Base-by-base conservation (phyloP, 2,888 invertebrate species). In the Diadegma fenestrale region DNA sequence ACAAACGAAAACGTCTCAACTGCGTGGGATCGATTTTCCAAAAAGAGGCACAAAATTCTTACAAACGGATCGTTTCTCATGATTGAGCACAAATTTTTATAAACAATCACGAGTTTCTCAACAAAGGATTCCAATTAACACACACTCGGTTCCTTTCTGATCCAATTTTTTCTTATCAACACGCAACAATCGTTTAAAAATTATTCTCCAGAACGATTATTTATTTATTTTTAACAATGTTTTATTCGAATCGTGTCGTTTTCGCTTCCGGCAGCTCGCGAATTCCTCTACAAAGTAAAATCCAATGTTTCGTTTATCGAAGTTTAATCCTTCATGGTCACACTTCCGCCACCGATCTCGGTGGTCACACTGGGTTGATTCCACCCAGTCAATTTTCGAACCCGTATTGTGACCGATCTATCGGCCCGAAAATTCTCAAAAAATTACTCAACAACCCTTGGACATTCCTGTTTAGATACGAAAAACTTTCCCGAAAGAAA, bases 241-340 rank as follows among this genome's bases (percentile, higher is more conserved):
- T 68, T 43, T 17, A 8, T 48, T 68, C 68, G 45, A 68, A 68
- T 45, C 17, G 7, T 45, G 22, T 43, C 66, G 37, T 58, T 58
- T 12, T 14, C 14, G 26, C 14, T 14, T n/a, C 17, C 3, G n/a
- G 1, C 37, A n/a, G 30, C 30, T 8, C n/a, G 17, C 1, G 14
- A 64, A 37, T 26, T 4, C 26, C 26, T 14, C 0, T 12, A 26
- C 58, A 14, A 58, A 58, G 14, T 58, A 22, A 58, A 58, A 14
- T 37, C 8, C 4, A 33, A 33, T 37, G 7, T 63, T 26, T 14
- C 14, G 14, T 12, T 5, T 41, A 26, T 19, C 30, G 33, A 58
- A 14, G 14, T 37, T 37, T 33, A n/a, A n/a, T n/a, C n/a, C n/a
- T n/a, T n/a, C n/a, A n/a, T n/a, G n/a, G n/a, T n/a, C n/a, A n/a